A percentile compares a stretch with the other conserved stretches of the same genome.
phyloP scores from a whole-genome alignment of 2,113 vertebrate species.

The Cebus imitator region DNA sequence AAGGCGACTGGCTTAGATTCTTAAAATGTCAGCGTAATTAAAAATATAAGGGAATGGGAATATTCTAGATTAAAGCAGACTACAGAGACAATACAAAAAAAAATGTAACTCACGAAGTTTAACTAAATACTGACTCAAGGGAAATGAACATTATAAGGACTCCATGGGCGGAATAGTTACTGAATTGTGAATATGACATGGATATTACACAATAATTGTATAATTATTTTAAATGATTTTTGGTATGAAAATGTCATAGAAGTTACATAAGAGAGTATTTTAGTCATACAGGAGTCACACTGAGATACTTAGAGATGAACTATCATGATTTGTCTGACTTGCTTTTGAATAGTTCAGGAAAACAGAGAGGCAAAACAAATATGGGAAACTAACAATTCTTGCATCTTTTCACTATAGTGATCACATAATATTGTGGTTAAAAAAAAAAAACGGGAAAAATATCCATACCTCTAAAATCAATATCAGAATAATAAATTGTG shows the following conservation, averaged over 20 bases:
- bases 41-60: background rate
- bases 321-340: background rate
- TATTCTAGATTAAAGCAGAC: background rate
- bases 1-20: background rate
- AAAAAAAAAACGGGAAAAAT: background rate
- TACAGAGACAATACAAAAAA: background rate
- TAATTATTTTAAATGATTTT: background rate
- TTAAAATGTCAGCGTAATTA: background rate
- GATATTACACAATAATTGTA: background rate
- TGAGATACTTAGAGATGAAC: background rate
- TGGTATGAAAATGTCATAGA: fast-evolving
- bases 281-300: fast-evolving
- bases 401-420: background rate
- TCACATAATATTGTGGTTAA: background rate
- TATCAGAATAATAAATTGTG: background rate
- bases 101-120: background rate
- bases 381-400: background rate
- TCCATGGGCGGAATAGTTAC: fast-evolving
- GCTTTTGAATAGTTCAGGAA: background rate
- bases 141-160: background rate
- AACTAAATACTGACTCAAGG: background rate
- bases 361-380: background rate
- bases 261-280: background rate
- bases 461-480: background rate
- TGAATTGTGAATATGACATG: background rate